Percentiles rank a stretch among this genome's conserved stretches.
These are phyloP conservation scores for Argya squamiceps DNA, from an alignment of 2,797 vertebrate species.

Conservation along the genomic window DNA sequence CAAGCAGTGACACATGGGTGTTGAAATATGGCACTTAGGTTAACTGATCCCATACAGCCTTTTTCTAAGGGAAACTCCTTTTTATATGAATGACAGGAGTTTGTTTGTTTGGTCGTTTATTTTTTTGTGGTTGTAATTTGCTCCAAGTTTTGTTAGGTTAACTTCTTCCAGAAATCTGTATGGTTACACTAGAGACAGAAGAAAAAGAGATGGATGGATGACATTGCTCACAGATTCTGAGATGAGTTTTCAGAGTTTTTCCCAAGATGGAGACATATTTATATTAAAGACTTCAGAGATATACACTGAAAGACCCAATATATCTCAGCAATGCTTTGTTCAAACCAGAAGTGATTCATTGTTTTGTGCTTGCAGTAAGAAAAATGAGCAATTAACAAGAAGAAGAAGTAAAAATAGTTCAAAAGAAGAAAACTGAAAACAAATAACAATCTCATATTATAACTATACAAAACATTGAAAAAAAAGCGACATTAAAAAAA, in stretches of 20 bases:
- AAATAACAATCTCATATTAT: background rate
- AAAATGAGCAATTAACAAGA: background rate
- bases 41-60: background rate
- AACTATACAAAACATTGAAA: background rate
- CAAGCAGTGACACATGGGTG: background rate
- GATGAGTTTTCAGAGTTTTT: background rate
- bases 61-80: background rate
- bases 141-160: background rate
- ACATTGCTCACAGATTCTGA: background rate
- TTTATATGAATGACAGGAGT: background rate
- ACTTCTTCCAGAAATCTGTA: background rate
- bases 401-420: background rate
- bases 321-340: background rate
- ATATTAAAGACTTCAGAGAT: background rate
- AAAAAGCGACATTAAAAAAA: background rate
- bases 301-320: background rate
- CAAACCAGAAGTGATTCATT: background rate
- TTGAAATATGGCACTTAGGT: background rate
- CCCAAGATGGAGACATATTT: background rate
- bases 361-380: background rate
- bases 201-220: background rate
- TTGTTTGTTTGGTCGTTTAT: rapidly evolving
- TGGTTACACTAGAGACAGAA: background rate
- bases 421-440: background rate
- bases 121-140: background rate